These are phyloP conservation scores for Pterostichus niger DNA, from an alignment of 2,888 invertebrate genomes.

Conservation along the genomic window DNA sequence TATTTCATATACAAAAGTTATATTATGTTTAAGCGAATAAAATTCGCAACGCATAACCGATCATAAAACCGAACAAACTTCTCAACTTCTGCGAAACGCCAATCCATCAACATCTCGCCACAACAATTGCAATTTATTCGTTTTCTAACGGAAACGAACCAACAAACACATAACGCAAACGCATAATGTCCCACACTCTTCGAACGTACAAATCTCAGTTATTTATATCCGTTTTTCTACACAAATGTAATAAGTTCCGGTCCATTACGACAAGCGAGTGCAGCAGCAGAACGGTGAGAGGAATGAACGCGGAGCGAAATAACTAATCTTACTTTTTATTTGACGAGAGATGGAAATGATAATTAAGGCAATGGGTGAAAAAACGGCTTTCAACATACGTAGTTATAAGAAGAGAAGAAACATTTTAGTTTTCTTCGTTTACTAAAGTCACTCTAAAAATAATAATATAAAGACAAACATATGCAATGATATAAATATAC, in stretches of 20 bases:
- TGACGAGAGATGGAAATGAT: conserved; percentile 22
- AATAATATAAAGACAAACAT: too few species aligned
- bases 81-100: conserved; percentile 11
- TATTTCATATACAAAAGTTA: too few species aligned
- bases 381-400: not conserved
- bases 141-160: not conserved
- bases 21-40: too few species aligned
- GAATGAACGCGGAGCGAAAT: not conserved
- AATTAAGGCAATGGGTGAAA: conserved; percentile 23
- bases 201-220: conserved; percentile 9
- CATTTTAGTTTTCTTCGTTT: too few species aligned
- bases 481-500: too few species aligned
- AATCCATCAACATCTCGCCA: conserved; percentile 5
- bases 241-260: conserved; percentile 35
- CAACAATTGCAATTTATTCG: conserved; percentile 8
- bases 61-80: not conserved
- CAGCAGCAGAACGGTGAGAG: not conserved
- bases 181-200: too few species aligned
- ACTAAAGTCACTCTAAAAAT: too few species aligned
- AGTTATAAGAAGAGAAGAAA: not conserved
- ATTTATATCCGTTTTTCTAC: conserved; percentile 41
- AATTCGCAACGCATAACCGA: too few species aligned
- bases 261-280: conserved; percentile 8
- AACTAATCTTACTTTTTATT: conserved; percentile 10
- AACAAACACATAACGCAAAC: not conserved